Percentiles rank a stretch among this genome's conserved stretches.
phyloP scores from a whole-genome alignment of 2,797 vertebrate species.

The Sphenopsis melanotis region DNA sequence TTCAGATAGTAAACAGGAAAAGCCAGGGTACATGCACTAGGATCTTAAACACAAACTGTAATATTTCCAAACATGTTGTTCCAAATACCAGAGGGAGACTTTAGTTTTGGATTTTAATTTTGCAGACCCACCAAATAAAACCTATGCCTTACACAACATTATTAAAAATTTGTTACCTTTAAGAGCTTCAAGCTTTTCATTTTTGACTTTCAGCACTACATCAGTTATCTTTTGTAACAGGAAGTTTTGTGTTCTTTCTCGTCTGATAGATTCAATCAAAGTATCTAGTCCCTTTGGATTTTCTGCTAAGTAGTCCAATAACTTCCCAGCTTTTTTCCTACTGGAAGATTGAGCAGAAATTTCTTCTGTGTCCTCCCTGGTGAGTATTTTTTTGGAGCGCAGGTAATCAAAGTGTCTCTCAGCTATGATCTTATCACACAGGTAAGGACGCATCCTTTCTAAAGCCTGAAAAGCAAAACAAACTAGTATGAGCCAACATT shows the following conservation, averaged over 20 bases:
- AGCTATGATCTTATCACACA: conserved; percentile 91
- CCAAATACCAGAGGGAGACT: not conserved
- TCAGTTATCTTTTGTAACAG: conserved; percentile 93
- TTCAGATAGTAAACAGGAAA: not conserved
- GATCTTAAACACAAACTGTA: not conserved
- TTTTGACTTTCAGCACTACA: conserved; percentile 89
- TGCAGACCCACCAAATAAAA: not conserved
- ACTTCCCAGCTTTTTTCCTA: conserved; percentile 84
- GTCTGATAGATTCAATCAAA: conserved; percentile 88
- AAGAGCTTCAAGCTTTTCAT: conserved; percentile 86
- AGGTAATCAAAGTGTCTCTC: conserved; percentile 94
- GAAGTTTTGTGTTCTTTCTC: conserved; percentile 88
- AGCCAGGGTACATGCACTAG: not conserved
- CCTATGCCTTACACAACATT: not conserved
- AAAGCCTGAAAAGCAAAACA: conserved; percentile 80
- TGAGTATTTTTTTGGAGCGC: conserved; percentile 90
- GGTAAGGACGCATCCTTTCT: conserved; percentile 86
- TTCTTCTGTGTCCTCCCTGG: conserved; percentile 91
- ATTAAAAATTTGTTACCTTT: conserved; percentile 77
- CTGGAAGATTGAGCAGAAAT: conserved; percentile 88
- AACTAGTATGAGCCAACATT: not conserved
- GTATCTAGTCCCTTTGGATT: conserved; percentile 91
- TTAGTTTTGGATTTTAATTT: not conserved
- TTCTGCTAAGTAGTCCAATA: conserved; percentile 91
- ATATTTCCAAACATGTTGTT: not conserved